Conservation (phyloP, 2,888 invertebrate genomes). For the Synanthedon vespiformis region DNA sequence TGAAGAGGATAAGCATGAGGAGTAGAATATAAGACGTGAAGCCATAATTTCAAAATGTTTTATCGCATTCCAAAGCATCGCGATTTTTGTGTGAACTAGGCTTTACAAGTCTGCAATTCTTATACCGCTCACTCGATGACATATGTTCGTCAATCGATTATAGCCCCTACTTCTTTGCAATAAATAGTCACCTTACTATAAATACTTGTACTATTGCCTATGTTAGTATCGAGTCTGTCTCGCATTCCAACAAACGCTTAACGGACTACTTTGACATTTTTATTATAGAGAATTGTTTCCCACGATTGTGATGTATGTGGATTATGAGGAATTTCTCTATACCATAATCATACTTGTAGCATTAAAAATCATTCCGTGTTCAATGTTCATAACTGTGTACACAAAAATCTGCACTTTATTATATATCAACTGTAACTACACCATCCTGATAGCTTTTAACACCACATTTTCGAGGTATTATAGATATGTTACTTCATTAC, state of each 20-base stretch:
- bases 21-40: too few species aligned
- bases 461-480: too few species aligned
- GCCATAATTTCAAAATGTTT: too few species aligned
- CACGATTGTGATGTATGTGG: slow-evolving; percentile 25
- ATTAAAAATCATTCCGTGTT: too few species aligned
- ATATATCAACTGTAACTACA: too few species aligned
- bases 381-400: too few species aligned
- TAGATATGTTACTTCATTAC: too few species aligned
- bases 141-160: slow-evolving; percentile 11
- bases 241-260: slow-evolving; percentile 29
- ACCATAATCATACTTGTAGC: too few species aligned
- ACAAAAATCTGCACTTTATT: too few species aligned
- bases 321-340: neutral
- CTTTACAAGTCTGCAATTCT: slow-evolving; percentile 22
- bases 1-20: too few species aligned
- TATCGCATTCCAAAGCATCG: neutral
- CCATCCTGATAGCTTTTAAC: too few species aligned
- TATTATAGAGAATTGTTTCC: slow-evolving; percentile 52
- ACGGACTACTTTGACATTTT: slow-evolving; percentile 46
- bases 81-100: neutral
- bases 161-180: slow-evolving; percentile 12
- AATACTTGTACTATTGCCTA: neutral
- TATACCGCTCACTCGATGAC: slow-evolving; percentile 12
- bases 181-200: slow-evolving; percentile 10
- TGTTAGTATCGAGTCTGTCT: neutral